Evolutionary conservation across 2,888 invertebrate genomes (phyloP).

Genomic region (Cephus nigrinus): DNA sequence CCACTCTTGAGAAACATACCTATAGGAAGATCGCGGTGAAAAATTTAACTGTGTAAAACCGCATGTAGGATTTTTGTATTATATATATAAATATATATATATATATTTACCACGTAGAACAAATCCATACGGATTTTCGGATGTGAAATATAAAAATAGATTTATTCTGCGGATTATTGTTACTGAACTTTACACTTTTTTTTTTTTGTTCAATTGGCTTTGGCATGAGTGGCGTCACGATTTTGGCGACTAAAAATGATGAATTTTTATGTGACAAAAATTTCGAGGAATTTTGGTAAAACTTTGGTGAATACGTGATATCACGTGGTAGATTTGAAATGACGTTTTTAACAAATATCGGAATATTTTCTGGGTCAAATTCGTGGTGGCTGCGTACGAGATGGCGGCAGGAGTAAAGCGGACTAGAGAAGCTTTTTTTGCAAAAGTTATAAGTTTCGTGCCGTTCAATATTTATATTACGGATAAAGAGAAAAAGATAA

Average conservation of each 20-base stretch:
- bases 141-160: not conserved
- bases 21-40: not conserved
- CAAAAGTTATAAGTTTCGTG: not conserved
- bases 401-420: not conserved
- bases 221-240: not conserved
- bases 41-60: not conserved
- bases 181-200: not conserved
- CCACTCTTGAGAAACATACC: not conserved
- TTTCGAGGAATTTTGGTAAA: not conserved
- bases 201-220: not conserved
- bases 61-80: not conserved
- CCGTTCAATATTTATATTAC: not conserved
- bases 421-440: not conserved
- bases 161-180: not conserved
- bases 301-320: not conserved
- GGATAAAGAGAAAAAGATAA: not conserved
- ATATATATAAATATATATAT: not conserved
- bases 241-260: not conserved
- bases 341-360: no score
- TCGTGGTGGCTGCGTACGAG: not conserved
- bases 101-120: not conserved
- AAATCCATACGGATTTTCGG: not conserved
- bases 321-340: no score
- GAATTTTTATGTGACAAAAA: not conserved
- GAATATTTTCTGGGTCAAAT: no score